These are phyloP conservation scores for Serranochromis macrocephalus DNA, from an alignment of 2,113 vertebrate genomes.

Conservation along the genomic window DNA sequence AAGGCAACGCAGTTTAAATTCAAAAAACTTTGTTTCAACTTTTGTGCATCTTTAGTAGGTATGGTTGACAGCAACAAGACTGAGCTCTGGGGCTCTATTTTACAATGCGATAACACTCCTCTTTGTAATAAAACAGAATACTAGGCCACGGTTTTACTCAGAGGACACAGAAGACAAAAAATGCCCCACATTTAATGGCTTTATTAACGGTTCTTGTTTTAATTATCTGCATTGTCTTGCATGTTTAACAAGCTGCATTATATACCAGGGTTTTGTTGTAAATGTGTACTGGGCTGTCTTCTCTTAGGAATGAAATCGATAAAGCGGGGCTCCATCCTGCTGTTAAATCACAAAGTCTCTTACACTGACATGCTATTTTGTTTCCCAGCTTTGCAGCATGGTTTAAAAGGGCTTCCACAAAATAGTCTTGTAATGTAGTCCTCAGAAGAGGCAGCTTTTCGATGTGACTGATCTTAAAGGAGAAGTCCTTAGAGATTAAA, in stretches of 20 bases:
- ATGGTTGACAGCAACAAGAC: conserved; percentile 13
- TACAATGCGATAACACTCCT: not conserved
- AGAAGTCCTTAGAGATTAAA: conserved; percentile 36
- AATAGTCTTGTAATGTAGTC: not conserved
- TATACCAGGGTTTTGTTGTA: not conserved
- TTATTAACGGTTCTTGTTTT: conserved; percentile 7
- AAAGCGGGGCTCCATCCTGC: not conserved
- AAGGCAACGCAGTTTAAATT: conserved; percentile 5
- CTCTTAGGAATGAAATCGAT: not conserved
- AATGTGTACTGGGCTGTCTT: not conserved
- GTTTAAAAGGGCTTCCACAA: not conserved
- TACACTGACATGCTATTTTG: not conserved
- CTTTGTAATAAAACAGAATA: conserved; percentile 15
- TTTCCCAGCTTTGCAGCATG: not conserved
- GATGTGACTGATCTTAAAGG: conserved; percentile 43
- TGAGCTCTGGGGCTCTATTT: not conserved
- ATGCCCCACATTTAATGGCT: conserved; percentile 11
- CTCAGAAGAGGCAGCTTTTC: conserved; percentile 1
- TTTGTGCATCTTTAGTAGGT: conserved; percentile 10
- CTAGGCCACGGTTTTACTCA: conserved; percentile 8
- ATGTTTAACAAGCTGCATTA: conserved; percentile 2
- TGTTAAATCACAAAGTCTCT: not conserved
- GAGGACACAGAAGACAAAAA: not conserved
- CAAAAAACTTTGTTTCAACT: conserved; percentile 13
- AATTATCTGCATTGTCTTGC: conserved; percentile 18